Evolutionary conservation across 2,888 invertebrate species (phyloP), one percentile per base, ranked within the genome.

Genomic region (Netelia fuscicornis): DNA sequence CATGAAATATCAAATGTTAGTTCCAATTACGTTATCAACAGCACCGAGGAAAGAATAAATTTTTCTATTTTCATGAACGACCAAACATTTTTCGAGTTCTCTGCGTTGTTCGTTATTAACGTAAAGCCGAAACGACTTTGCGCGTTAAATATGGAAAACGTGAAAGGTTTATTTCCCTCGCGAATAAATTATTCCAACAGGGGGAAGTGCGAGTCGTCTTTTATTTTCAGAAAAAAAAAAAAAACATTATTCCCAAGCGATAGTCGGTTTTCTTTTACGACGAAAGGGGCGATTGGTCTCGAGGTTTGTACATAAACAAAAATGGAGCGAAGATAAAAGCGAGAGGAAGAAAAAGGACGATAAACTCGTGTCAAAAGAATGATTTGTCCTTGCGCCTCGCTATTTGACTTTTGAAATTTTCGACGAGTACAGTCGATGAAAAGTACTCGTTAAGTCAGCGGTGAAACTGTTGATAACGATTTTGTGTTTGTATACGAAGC

Each of bases 391-490:
- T 30, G 30, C 25, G 30, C 5, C 5, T 30, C 30, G 30, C 30
- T 71, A 79, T 79, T 79, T 71, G 64, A 20, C 17, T 58, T 58
- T 5, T 42, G 44, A 54, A 64, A 64, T 78, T 74, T 67, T 44
- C 58, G 60, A 9, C 30, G 80, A 72, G 67, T 42, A 48, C 13
- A 20, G 30, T 62, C 72, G 72, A 80, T 80, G 72, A 80, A 80
- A 74, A 67, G 58, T 74, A 74, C 80, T 80, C 80, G 80, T 80
- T 80, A 80, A 67, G 23, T 30, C 23, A 20, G 30, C 23, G 5
- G 13, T 58, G 72, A 74, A 80, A 74, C 65, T 67, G 80, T 56
- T 13, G 65, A 79, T 74, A 74, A 80, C 72, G 80, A 80, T 80
- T 80, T 64, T 67, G 30, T 37, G 30, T 30, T 3, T 13, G 10